phyloP scores from a whole-genome alignment of 35 echinoderm and acorn worm genomes.

The Heliocidaris erythrogramma region DNA sequence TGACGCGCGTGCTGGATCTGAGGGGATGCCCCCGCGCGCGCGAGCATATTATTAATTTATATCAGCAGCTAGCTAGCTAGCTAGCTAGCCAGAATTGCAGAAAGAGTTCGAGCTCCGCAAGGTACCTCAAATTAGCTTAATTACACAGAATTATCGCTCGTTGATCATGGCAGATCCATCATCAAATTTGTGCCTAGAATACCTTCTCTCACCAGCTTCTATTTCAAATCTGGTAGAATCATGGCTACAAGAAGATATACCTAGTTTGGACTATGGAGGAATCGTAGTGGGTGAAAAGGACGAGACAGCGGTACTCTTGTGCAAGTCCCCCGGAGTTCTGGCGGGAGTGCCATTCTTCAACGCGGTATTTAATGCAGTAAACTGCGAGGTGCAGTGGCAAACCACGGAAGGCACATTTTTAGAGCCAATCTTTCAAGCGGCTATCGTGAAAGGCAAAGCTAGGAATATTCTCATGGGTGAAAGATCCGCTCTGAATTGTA shows the following conservation, averaged over 20 bases:
- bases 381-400: constrained; percentile 77
- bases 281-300: constrained; percentile 85
- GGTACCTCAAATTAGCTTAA: no score
- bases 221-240: constrained; percentile 59
- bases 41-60: no score
- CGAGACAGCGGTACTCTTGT: constrained; percentile 86
- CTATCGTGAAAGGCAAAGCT: constrained; percentile 74
- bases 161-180: background rate
- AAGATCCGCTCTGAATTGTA: constrained; percentile 83
- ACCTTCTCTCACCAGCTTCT: constrained; percentile 53
- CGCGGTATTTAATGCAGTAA: constrained; percentile 78
- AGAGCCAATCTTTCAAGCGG: constrained; percentile 70
- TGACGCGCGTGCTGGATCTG: no score
- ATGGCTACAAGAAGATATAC: constrained; percentile 91
- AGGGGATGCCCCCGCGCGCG: no score
- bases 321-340: constrained; percentile 93
- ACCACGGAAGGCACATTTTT: constrained; percentile 68
- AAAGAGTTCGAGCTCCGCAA: no score
- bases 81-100: no score
- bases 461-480: constrained; percentile 87
- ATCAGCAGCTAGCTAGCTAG: no score
- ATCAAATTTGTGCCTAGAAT: constrained; percentile 6
- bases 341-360: constrained; percentile 95
- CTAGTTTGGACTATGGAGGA: constrained; percentile 91
- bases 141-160: background rate